phyloP scores from a whole-genome alignment of 2,797 vertebrate genomes.

The Hirundo rustica region DNA sequence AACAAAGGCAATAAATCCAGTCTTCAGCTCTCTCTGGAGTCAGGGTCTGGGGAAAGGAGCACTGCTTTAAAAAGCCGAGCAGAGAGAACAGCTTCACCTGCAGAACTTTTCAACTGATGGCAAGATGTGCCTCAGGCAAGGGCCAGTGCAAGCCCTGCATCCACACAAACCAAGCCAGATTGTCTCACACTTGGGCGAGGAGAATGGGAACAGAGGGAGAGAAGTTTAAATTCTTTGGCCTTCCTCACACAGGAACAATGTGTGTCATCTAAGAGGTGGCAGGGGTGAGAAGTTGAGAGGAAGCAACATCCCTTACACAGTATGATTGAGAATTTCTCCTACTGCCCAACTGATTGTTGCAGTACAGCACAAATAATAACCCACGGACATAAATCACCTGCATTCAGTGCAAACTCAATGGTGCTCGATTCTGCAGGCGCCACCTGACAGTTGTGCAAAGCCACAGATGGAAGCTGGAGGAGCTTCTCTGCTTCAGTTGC shows the following conservation, averaged over 20 bases:
- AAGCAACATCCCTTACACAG: background rate
- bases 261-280: background rate
- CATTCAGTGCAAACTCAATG: background rate
- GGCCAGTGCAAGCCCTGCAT: background rate
- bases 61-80: background rate
- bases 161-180: background rate
- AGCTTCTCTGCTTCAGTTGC: background rate
- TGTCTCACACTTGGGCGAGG: background rate
- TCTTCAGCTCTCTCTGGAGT: background rate
- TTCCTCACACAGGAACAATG: background rate
- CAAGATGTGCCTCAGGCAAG: background rate
- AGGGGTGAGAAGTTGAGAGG: background rate
- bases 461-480: background rate
- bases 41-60: background rate
- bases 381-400: background rate
- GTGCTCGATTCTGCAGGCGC: background rate
- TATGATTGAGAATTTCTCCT: background rate
- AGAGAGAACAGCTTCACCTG: background rate
- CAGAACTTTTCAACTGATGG: background rate
- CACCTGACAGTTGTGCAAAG: background rate
- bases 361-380: background rate
- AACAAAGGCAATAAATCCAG: background rate
- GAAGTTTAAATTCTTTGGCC: background rate
- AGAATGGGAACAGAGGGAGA: background rate
- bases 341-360: background rate